phyloP scores from a whole-genome alignment of 2,797 vertebrate genomes.

The Melanotaenia boesemani region DNA sequence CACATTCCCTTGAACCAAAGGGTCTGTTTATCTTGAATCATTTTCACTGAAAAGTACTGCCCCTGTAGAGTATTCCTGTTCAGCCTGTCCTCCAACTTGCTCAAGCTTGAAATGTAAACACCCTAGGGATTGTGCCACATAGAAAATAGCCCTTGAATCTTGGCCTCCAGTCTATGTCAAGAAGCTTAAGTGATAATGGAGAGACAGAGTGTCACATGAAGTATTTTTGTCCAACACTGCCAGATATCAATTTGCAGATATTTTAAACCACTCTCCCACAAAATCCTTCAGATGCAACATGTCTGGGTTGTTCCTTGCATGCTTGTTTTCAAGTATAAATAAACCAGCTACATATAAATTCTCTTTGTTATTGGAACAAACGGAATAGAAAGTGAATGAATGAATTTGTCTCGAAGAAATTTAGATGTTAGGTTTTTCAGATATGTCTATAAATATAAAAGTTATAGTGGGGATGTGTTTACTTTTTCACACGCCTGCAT shows the following conservation, averaged over 20 bases:
- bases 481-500: neutral
- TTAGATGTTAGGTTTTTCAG: neutral
- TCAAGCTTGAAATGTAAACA: slow-evolving; percentile 34
- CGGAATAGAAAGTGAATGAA: no score
- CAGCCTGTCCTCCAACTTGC: slow-evolving; percentile 17
- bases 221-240: neutral
- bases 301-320: neutral
- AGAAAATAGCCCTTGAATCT: slow-evolving; percentile 46
- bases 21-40: slow-evolving; percentile 18
- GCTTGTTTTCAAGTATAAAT: neutral
- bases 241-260: neutral
- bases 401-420: neutral
- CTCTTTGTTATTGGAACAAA: neutral
- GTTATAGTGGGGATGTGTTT: neutral
- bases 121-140: slow-evolving; percentile 42
- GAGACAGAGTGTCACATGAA: slow-evolving; percentile 2
- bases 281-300: neutral
- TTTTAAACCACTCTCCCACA: neutral
- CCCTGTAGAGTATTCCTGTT: slow-evolving; percentile 35
- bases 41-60: slow-evolving; percentile 31
- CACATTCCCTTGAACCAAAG: slow-evolving; percentile 1
- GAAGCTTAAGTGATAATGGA: slow-evolving; percentile 35
- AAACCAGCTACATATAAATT: neutral
- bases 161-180: slow-evolving; percentile 26
- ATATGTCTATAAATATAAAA: neutral